Base-by-base conservation (phyloP, 1,140 invertebrate species). In the Neocloeon triangulifer region DNA sequence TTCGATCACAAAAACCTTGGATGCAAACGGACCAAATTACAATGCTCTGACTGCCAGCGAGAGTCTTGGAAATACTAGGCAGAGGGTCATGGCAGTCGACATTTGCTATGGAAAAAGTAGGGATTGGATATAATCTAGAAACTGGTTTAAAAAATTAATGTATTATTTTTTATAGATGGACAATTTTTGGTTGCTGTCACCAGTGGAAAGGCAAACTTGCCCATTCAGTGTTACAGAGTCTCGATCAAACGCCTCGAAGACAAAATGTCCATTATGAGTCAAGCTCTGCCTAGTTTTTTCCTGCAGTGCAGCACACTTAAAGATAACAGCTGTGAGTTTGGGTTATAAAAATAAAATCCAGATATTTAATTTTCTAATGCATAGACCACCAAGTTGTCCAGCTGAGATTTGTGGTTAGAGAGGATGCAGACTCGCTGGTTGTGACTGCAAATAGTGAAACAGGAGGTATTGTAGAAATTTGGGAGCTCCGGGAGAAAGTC, bases 201-300 rank as follows among this genome's bases (percentile, higher is more conserved):
- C 10, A 70, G 73, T 49, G 73, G 73, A 8, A 66, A 63, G 42
- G 55, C 71, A 25, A 56, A 61, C 13, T 62, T 73, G 35, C 66
- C 75, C 1, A 64, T 86, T 19, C 69, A 77, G 39, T 80, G 78
- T 41, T 82, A 72, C 39, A 56, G 65, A 40, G 69, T 84, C 12
- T 56, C 62, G 25, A 62, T 65, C 30, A 48, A 63, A 28, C 63
- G 62, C 49, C 33, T 33, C 14, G 25, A 25, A 42, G 61, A 66
- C 18, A 62, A 59, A 39, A 66, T 49, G 37, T 50, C 50, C 9
- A 66, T 79, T 27, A 64, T 51, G 22, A 76, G 68, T 42, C 69
- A 79, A 48, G 68, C 77, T 5, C 58, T 80, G 41, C 70, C 81
- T 2, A 78, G 80, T 44, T 80, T 89, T 40, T 84, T 78, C 42